phyloP scores from a whole-genome alignment of 2,113 vertebrate genomes.

The Athene cunicularia region DNA sequence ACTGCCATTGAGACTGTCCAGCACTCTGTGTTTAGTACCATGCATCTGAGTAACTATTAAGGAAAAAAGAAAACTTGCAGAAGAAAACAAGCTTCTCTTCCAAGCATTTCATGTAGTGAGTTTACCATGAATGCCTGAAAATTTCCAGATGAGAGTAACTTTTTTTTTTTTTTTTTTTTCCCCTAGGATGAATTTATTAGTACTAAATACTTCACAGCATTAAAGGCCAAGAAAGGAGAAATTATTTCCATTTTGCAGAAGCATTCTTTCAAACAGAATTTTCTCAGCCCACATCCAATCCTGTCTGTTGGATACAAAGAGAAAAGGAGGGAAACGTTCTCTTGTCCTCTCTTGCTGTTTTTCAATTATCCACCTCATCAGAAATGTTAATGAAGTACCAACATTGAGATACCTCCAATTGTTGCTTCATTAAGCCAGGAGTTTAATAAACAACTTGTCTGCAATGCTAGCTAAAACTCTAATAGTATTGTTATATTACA shows the following conservation, averaged over 20 bases:
- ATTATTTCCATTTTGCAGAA: neutral
- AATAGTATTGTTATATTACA: neutral
- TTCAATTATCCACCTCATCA: neutral
- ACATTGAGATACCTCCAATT: neutral
- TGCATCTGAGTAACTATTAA: neutral
- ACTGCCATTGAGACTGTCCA: neutral
- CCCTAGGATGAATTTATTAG: neutral
- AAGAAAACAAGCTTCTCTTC: neutral
- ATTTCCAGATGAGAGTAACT: neutral
- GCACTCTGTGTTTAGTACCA: neutral
- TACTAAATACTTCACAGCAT: neutral
- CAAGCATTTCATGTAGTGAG: neutral
- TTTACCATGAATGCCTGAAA: neutral
- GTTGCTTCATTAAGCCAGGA: neutral
- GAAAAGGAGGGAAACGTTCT: neutral
- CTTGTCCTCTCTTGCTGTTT: neutral
- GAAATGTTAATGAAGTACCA: neutral
- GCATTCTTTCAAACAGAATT: neutral
- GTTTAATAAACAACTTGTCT: neutral
- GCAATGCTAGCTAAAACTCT: neutral
- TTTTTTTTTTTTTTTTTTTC: neutral
- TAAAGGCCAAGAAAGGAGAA: neutral
- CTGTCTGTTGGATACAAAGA: neutral
- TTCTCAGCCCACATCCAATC: neutral
- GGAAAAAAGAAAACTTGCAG: neutral